phyloP scores from a whole-genome alignment of 2,888 invertebrate genomes.

The Caenorhabditis auriculariae region DNA sequence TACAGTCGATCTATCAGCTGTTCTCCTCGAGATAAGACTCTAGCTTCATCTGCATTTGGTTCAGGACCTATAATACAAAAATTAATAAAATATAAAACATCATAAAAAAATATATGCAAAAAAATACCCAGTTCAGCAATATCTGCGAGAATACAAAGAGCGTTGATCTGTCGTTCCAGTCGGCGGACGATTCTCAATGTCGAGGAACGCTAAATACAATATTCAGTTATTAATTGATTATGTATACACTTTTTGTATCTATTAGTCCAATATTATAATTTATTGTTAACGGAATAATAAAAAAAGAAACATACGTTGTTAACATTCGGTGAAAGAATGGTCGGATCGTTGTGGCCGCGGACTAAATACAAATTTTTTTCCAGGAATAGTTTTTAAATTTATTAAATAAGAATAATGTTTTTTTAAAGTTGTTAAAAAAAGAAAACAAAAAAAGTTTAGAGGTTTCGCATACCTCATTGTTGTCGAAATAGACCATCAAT shows the following conservation, averaged over 20 bases:
- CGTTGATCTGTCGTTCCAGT: slow-evolving; percentile 3
- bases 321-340: slow-evolving; percentile 6
- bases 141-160: slow-evolving; percentile 1
- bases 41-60: too few relatives aligned
- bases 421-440: slow-evolving; percentile 5
- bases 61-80: too few relatives aligned
- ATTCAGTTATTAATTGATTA: slow-evolving; percentile 2
- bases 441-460: slow-evolving; percentile 5
- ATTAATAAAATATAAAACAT: too few relatives aligned
- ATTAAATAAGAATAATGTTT: slow-evolving; percentile 4
- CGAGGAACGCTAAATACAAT: slow-evolving; percentile 4
- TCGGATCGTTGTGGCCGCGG: slow-evolving; percentile 3
- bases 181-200: background rate
- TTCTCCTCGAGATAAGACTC: too few relatives aligned
- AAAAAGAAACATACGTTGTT: slow-evolving; percentile 3
- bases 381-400: slow-evolving; percentile 4
- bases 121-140: slow-evolving; percentile 1
- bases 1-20: too few relatives aligned
- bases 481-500: slow-evolving; percentile 2
- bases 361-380: slow-evolving; percentile 3
- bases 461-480: slow-evolving; percentile 1
- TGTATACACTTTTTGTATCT: slow-evolving; percentile 4
- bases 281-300: slow-evolving; percentile 7
- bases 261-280: slow-evolving; percentile 2
- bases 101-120: too few relatives aligned